Evolutionary conservation across 1,140 invertebrate species (phyloP).

Genomic region (Leptestheria dahalacensis): DNA sequence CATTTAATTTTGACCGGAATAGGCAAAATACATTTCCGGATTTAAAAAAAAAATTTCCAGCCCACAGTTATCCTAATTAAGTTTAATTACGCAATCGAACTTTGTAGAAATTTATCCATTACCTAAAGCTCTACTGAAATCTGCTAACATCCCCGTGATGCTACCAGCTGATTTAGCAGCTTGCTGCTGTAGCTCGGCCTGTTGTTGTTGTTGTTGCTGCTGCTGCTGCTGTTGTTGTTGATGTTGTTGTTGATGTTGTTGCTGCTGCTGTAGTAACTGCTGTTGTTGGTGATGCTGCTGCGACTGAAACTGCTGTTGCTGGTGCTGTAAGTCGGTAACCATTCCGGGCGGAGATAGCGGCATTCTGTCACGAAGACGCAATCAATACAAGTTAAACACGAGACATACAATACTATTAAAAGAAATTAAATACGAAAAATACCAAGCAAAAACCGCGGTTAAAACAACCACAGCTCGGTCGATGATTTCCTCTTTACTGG

Average conservation of each 20-base stretch:
- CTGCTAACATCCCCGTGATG: slow-evolving; percentile 37
- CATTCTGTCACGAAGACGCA: neutral
- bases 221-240: slow-evolving; percentile 16
- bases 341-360: slow-evolving; percentile 1
- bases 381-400: neutral
- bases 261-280: slow-evolving; percentile 12
- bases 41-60: too few species aligned
- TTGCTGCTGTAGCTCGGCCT: slow-evolving; percentile 21
- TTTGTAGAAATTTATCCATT: slow-evolving; percentile 14
- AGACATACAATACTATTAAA: neutral
- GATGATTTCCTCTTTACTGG: too few species aligned
- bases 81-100: slow-evolving; percentile 14
- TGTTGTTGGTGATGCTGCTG: slow-evolving; percentile 6
- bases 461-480: too few species aligned
- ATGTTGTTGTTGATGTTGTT: slow-evolving; percentile 15
- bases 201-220: slow-evolving; percentile 18
- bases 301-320: slow-evolving; percentile 6
- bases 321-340: slow-evolving; percentile 10
- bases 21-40: too few species aligned
- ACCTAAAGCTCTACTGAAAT: slow-evolving; percentile 36
- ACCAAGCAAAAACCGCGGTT: too few species aligned
- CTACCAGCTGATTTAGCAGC: slow-evolving; percentile 22
- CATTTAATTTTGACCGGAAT: too few species aligned
- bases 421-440: too few species aligned
- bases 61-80: too few species aligned